Evolutionary conservation across 2,888 invertebrate genomes (phyloP).

Genomic region (Beris morrisii): DNA sequence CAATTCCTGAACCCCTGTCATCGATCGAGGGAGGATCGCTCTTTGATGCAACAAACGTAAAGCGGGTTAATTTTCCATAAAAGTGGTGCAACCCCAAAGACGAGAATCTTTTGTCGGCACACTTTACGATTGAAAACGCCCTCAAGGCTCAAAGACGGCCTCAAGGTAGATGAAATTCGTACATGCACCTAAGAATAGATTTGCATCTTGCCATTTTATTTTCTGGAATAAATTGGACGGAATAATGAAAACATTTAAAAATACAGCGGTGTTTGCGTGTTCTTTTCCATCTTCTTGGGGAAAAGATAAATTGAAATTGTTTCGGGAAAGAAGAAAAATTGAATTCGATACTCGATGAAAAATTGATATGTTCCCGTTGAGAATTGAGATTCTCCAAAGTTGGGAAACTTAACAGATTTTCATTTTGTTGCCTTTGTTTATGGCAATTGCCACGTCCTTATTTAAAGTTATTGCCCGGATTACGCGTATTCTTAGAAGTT

Average conservation of each 20-base stretch:
- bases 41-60: too few relatives aligned
- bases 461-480: slow-evolving; percentile 27
- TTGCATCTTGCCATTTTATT: slow-evolving; percentile 5
- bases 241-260: slow-evolving; percentile 20
- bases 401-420: slow-evolving; percentile 26
- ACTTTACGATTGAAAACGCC: too few relatives aligned
- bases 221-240: slow-evolving; percentile 10
- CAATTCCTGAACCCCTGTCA: too few relatives aligned
- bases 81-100: too few relatives aligned
- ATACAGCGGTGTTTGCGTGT: background rate
- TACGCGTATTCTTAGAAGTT: slow-evolving; percentile 26
- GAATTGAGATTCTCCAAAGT: slow-evolving; percentile 7
- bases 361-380: slow-evolving; percentile 27
- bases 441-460: slow-evolving; percentile 14
- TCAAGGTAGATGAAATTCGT: background rate
- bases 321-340: background rate
- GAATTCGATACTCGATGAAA: slow-evolving; percentile 13
- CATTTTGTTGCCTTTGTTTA: slow-evolving; percentile 20
- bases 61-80: too few relatives aligned
- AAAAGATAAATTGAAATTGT: background rate
- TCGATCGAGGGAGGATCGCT: too few relatives aligned
- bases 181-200: slow-evolving; percentile 17
- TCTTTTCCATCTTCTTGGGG: background rate
- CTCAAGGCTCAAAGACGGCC: too few relatives aligned
- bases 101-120: too few relatives aligned